Conservation (phyloP, 1,140 invertebrate genomes). For the Drosophila serrata region DNA sequence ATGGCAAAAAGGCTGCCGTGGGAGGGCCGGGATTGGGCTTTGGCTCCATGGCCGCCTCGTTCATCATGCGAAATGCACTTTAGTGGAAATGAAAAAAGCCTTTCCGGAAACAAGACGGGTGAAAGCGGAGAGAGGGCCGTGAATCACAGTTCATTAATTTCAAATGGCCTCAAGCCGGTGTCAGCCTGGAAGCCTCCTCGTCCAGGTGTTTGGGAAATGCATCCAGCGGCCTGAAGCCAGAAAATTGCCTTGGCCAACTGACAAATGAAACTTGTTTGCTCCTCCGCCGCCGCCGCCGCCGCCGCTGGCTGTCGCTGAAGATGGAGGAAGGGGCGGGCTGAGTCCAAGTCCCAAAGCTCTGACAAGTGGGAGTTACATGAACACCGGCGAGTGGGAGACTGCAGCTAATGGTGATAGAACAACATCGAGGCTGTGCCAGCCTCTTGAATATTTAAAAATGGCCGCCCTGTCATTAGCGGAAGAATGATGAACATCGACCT, state of each 20-base stretch:
- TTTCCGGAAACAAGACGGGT: background rate
- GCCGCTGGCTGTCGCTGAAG: constrained; percentile 3
- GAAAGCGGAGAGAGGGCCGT: constrained; percentile 17
- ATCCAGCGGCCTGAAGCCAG: constrained; percentile 17
- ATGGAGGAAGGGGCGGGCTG: background rate
- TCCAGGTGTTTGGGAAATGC: constrained; percentile 55
- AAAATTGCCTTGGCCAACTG: constrained; percentile 44
- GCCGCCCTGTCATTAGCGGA: constrained; percentile 42
- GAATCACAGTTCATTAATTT: constrained; percentile 80
- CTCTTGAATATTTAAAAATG: constrained; percentile 60
- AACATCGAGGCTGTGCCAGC: constrained; percentile 17
- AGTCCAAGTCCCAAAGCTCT: constrained; percentile 38
- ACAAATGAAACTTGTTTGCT: constrained; percentile 62
- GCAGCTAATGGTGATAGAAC: constrained; percentile 47
- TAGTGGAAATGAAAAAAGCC: constrained; percentile 64
- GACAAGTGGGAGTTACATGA: constrained; percentile 45
- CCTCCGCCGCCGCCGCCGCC: constrained; percentile 3
- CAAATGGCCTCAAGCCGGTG: constrained; percentile 60
- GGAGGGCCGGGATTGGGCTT: constrained; percentile 5
- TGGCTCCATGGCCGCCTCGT: constrained; percentile 43
- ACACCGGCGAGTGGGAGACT: constrained; percentile 20
- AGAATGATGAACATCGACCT: constrained; percentile 45
- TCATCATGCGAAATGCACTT: constrained; percentile 79
- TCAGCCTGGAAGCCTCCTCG: constrained; percentile 28
- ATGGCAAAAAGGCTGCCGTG: constrained; percentile 30